Conservation (phyloP, 2,113 vertebrate genomes). For the Pontoporia blainvillei region DNA sequence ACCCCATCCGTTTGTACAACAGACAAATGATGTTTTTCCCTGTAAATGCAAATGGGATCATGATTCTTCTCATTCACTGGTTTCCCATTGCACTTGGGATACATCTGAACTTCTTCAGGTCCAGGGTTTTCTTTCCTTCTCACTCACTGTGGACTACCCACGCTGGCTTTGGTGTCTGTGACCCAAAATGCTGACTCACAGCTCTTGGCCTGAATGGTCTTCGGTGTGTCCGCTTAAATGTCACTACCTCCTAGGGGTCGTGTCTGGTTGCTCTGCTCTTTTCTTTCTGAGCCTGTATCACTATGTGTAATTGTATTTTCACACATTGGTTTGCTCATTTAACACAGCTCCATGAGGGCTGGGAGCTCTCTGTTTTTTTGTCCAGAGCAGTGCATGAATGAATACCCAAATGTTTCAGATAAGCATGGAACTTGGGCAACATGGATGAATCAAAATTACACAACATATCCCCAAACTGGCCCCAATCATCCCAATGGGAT, state of each 20-base stretch:
- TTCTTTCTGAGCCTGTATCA: neutral
- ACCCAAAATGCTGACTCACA: accelerated
- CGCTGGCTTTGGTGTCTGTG: accelerated
- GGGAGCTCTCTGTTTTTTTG: neutral
- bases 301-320: accelerated
- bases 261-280: neutral
- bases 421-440: neutral
- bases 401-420: neutral
- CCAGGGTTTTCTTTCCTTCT: neutral
- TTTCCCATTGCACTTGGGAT: neutral
- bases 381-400: neutral
- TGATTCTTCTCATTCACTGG: too few species aligned
- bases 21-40: neutral
- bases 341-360: neutral
- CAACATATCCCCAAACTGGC: accelerated
- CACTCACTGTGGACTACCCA: accelerated
- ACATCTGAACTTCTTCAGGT: too few species aligned
- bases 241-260: neutral
- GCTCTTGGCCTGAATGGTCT: neutral
- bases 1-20: neutral
- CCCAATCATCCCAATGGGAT: accelerated
- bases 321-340: neutral
- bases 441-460: neutral
- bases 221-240: neutral
- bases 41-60: neutral